Evolutionary conservation across 2,113 vertebrate genomes (phyloP).

Genomic region (Phainopepla nitens): DNA sequence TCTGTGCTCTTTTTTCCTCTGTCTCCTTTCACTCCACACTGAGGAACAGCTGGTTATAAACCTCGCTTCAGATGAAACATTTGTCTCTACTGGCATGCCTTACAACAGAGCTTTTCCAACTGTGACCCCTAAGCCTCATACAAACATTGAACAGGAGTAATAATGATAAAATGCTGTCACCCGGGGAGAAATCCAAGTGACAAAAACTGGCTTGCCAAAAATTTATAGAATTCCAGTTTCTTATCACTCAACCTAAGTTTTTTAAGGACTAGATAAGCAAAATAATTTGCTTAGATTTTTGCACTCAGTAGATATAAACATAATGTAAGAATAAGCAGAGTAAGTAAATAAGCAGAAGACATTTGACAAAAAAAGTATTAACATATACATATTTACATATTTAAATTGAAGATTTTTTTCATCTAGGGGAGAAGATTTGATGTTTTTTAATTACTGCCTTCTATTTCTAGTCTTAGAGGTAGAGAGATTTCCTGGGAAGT

Average conservation of each 20-base stretch:
- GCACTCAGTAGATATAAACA: neutral
- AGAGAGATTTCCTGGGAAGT: neutral
- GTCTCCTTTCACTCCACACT: neutral
- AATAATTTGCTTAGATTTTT: neutral
- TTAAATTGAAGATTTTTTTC: neutral
- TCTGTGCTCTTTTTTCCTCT: neutral
- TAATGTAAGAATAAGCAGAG: neutral
- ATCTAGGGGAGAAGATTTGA: neutral
- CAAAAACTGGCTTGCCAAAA: neutral
- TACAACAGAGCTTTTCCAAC: neutral
- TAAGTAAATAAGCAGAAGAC: neutral
- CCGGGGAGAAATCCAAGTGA: neutral
- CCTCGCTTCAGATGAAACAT: neutral
- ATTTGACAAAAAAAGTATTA: neutral
- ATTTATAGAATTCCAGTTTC: neutral
- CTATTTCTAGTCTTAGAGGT: neutral
- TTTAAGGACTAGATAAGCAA: neutral
- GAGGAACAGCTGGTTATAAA: neutral
- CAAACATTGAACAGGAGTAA: neutral
- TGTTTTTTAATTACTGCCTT: neutral
- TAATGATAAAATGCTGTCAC: neutral
- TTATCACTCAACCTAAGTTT: neutral
- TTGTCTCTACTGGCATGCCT: neutral
- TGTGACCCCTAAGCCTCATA: neutral
- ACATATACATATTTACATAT: neutral